Evolutionary conservation across 2,888 invertebrate genomes (phyloP), one percentile per base, ranked within the genome.

Genomic region (Spisula subtruncata): DNA sequence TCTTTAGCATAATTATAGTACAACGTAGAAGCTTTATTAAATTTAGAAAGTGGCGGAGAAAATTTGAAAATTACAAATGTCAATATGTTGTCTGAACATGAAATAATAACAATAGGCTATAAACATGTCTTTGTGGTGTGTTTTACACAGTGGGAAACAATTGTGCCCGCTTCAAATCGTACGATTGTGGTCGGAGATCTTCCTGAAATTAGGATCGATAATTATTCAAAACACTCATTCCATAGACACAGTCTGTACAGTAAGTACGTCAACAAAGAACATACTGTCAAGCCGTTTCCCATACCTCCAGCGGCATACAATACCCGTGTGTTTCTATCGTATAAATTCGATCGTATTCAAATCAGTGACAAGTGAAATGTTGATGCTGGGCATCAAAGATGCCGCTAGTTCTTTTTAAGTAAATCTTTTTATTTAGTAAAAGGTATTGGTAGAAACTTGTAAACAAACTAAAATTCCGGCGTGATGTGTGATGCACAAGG

Each of bases 1-100:
- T 66, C 60, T 66, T 66, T 66, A 66, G 60, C 60, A 66, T 66
- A 66, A 66, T 66, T 66, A n/a, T 25, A 66, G 60, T 25, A 66
- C 60, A 25, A 12, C 25, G 60, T 25, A 66, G 60, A 66, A 66
- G n/a, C 60, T 66, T 25, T 25, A 66, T 66, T 66, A 66, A 66
- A 66, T 66, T 66, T 66, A 66, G 60, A 6, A 8, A 66, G 60
- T 66, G 25, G 25, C 25, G 25, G 60, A 66, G 60, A 66, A 25
- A 25, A 66, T 66, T 66, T 66, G 6, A 66, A 66, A 66, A 66
- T 66, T 66, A 66, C 60, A 25, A 66, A 66, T n/a, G 10, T 25
- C 60, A 66, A n/a, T 66, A 20, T 66, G 60, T 0, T 66, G 60
- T 66, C 60, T 66, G 60, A 66, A 66, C 60, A 66, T 66, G 1